Evolutionary conservation across 2,797 vertebrate species (phyloP).

Genomic region (Octomys mimax): DNA sequence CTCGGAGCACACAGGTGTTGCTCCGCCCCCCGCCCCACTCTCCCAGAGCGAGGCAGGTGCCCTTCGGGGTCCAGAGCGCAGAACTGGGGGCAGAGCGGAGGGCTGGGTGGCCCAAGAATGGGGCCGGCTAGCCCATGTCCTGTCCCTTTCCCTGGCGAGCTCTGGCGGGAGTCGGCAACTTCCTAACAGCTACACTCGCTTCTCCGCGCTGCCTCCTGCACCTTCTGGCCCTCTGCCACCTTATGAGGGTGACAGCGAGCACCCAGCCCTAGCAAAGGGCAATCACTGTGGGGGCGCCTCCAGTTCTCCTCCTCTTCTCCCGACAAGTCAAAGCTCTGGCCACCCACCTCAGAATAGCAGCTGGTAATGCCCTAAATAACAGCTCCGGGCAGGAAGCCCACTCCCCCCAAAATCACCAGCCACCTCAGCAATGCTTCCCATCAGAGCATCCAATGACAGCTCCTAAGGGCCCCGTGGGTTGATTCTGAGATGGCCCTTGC

Average conservation of each 20-base stretch:
- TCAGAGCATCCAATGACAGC: slow-evolving; percentile 32
- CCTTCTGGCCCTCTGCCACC: slow-evolving; percentile 36
- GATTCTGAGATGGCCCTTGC: background rate
- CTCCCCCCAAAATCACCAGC: slow-evolving; percentile 46
- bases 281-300: background rate
- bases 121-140: background rate
- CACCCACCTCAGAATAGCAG: slow-evolving; percentile 65
- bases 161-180: slow-evolving; percentile 36
- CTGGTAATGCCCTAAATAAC: slow-evolving; percentile 71
- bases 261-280: background rate
- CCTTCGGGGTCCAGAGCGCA: background rate
- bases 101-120: background rate
- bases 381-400: slow-evolving; percentile 45
- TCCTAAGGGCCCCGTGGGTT: background rate
- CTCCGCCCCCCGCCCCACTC: background rate
- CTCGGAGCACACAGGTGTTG: background rate
- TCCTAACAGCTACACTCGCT: background rate
- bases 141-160: background rate
- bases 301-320: background rate
- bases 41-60: background rate
- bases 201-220: background rate
- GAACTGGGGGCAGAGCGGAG: background rate
- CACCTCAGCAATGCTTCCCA: slow-evolving; percentile 21
- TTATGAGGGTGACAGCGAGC: background rate
- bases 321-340: background rate